Evolutionary conservation across 2,113 vertebrate genomes (phyloP).

Genomic region (Leptobrachium ailaonicum): DNA sequence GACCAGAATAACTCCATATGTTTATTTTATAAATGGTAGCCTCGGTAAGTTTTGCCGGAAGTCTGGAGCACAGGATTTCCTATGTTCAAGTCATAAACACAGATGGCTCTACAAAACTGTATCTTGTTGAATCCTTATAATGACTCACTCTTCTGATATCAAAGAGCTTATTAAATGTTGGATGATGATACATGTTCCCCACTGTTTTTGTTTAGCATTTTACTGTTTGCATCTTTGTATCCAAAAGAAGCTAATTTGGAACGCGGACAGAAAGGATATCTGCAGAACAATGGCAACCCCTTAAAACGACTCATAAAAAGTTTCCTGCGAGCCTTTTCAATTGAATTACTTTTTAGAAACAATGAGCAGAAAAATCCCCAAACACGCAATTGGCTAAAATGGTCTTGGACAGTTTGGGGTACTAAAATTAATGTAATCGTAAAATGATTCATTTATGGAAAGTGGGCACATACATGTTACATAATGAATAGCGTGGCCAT

Average conservation of each 20-base stretch:
- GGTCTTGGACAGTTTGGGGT: no score
- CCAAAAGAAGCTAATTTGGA: background rate
- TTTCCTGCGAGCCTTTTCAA: background rate
- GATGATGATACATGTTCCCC: background rate
- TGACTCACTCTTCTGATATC: background rate
- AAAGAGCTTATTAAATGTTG: background rate
- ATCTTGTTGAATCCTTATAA: background rate
- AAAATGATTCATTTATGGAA: no score
- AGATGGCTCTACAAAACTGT: background rate
- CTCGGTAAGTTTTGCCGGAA: no score
- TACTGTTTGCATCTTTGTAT: background rate
- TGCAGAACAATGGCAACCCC: background rate
- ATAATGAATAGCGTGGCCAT: no score
- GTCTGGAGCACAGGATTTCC: no score
- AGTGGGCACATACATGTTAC: no score
- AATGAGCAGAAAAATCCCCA: no score
- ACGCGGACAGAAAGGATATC: background rate
- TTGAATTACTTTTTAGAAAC: background rate
- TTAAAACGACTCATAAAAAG: background rate
- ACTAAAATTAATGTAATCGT: no score
- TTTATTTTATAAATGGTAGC: no score
- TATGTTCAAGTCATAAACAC: background rate
- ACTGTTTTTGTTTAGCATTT: background rate
- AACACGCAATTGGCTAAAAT: no score
- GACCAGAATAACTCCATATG: no score